These are phyloP conservation scores for Platichthys stellatus DNA, from an alignment of 2,113 vertebrate species.

Conservation along the genomic window DNA sequence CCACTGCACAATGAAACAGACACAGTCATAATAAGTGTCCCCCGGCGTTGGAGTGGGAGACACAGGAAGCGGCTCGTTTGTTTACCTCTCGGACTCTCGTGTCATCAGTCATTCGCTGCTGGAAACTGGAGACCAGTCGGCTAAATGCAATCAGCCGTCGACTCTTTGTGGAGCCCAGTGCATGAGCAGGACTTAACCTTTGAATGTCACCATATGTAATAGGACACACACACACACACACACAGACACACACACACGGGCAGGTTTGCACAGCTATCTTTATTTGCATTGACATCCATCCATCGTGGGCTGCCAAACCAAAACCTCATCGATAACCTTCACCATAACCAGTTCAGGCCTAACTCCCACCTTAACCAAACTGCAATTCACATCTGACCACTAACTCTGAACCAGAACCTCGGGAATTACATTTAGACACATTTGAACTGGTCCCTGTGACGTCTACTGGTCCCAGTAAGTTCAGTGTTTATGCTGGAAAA, in stretches of 20 bases:
- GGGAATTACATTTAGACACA: not conserved
- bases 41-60: not conserved
- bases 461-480: no score
- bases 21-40: not conserved
- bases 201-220: constrained; percentile 31
- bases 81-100: constrained; percentile 11
- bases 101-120: constrained; percentile 21
- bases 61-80: not conserved
- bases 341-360: no score
- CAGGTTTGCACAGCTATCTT: not conserved
- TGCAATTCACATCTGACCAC: no score
- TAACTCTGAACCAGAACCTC: no score
- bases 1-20: not conserved
- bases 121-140: constrained; percentile 22
- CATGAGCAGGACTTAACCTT: constrained; percentile 37
- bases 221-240: not conserved
- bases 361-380: no score
- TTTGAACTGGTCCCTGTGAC: not conserved
- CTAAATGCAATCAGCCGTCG: constrained; percentile 15
- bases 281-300: no score
- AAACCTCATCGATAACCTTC: no score
- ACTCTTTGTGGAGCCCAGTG: constrained; percentile 5
- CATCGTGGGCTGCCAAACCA: no score
- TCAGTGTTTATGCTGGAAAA: no score
- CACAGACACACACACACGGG: no score